A percentile compares a stretch with the other conserved stretches of the same genome.
phyloP scores from a whole-genome alignment of 2,113 vertebrate species.

The Pomatorhinus ruficollis region DNA sequence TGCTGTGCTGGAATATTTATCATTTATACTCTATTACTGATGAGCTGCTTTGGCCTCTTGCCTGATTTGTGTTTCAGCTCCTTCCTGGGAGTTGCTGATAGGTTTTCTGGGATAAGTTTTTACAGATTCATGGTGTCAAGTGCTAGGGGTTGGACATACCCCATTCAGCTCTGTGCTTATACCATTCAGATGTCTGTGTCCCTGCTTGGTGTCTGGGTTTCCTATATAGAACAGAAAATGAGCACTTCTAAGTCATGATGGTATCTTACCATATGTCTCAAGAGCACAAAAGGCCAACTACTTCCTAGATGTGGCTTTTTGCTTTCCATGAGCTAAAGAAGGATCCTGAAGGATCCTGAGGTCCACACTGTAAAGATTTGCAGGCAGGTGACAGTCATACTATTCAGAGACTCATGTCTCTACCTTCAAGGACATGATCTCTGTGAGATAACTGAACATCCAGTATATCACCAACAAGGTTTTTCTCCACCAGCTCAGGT shows the following conservation, averaged over 20 bases:
- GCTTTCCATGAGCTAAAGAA: neutral
- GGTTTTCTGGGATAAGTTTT: conserved; percentile 18
- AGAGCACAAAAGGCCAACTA: neutral
- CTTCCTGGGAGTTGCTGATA: neutral
- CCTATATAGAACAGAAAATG: neutral
- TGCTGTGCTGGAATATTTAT: neutral
- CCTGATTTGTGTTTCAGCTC: neutral
- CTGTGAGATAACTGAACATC: neutral
- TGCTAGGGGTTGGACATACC: neutral
- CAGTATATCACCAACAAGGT: neutral
- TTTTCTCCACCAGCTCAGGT: neutral
- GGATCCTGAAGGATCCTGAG: neutral
- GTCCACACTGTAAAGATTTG: neutral
- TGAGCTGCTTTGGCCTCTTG: neutral
- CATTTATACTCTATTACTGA: neutral
- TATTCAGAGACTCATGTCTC: neutral
- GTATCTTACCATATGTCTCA: neutral
- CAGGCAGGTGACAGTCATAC: neutral
- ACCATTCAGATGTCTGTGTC: neutral
- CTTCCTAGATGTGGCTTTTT: neutral
- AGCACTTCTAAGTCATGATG: neutral
- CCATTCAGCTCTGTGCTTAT: neutral
- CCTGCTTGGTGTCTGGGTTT: fast-evolving
- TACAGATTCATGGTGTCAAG: neutral
- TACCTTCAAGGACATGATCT: neutral